These are phyloP conservation scores for Dioctria linearis DNA, from an alignment of 2,888 invertebrate species.

Conservation along the genomic window DNA sequence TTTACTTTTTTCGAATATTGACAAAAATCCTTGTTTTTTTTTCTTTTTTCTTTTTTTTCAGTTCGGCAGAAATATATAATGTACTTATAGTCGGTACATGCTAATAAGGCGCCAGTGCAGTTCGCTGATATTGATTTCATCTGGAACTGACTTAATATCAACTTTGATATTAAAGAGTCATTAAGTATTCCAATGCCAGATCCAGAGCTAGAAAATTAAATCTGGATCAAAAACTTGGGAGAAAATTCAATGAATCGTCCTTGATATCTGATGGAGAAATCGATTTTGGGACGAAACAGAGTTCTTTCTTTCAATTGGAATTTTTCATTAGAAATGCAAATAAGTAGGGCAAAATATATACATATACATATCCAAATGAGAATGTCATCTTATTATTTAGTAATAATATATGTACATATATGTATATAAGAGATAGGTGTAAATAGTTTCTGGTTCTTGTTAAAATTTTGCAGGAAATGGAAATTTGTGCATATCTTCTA, in stretches of 20 bases:
- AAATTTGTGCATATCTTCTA: too few species aligned
- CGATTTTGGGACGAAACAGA: neutral
- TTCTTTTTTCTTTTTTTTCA: too few species aligned
- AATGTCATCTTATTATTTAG: too few species aligned
- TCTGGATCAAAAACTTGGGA: neutral
- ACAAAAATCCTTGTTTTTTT: too few species aligned
- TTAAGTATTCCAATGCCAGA: neutral
- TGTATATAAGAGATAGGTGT: too few species aligned
- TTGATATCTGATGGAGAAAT: neutral
- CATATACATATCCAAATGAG: neutral
- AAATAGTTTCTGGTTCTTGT: too few species aligned
- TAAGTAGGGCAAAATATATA: neutral
- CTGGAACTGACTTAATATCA: constrained; percentile 17
- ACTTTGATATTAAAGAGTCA: constrained; percentile 27
- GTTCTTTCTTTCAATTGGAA: neutral
- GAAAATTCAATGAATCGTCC: neutral
- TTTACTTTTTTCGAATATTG: too few species aligned
- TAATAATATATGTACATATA: too few species aligned
- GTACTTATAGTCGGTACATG: neutral
- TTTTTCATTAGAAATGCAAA: constrained; percentile 6
- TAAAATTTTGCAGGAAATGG: too few species aligned
- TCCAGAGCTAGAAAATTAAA: neutral
- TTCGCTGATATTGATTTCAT: neutral
- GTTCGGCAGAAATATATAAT: too few species aligned
- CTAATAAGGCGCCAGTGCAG: neutral